Conservation (phyloP, 2,888 invertebrate species). For the Helobdella robusta region DNA sequence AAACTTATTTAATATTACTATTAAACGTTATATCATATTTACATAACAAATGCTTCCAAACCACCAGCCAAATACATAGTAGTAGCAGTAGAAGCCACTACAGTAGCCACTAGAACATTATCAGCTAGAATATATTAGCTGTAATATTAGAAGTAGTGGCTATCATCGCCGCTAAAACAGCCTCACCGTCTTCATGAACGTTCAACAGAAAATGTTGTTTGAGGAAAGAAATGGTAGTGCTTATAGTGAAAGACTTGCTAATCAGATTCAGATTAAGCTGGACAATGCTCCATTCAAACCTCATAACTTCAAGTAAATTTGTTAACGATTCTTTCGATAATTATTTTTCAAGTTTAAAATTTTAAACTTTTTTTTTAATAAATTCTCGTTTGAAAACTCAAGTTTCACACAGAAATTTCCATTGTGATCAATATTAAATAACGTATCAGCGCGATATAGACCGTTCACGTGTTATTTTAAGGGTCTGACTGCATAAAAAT, state of each 20-base stretch:
- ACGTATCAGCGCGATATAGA: no score
- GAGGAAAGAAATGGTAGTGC: slow-evolving; percentile 15
- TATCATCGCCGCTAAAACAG: not conserved
- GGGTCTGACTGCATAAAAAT: not conserved
- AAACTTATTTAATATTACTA: no score
- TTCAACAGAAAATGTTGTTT: slow-evolving; percentile 2
- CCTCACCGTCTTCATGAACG: not conserved
- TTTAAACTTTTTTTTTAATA: not conserved
- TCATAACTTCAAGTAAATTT: slow-evolving; percentile 20
- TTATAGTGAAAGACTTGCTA: slow-evolving; percentile 15
- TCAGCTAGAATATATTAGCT: not conserved
- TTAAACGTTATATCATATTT: no score
- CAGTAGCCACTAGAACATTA: not conserved
- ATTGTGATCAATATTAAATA: no score
- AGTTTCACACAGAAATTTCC: no score
- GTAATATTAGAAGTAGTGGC: no score
- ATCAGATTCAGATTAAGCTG: slow-evolving; percentile 19
- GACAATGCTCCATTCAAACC: slow-evolving; percentile 17
- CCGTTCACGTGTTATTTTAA: no score
- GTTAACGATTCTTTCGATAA: not conserved
- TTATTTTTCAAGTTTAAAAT: not conserved
- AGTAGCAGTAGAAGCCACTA: no score
- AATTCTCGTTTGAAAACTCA: not conserved
- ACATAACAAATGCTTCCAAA: no score
- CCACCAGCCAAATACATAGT: no score